Base-by-base conservation (phyloP, 2,888 invertebrate species). In the Drosophila leonis region DNA sequence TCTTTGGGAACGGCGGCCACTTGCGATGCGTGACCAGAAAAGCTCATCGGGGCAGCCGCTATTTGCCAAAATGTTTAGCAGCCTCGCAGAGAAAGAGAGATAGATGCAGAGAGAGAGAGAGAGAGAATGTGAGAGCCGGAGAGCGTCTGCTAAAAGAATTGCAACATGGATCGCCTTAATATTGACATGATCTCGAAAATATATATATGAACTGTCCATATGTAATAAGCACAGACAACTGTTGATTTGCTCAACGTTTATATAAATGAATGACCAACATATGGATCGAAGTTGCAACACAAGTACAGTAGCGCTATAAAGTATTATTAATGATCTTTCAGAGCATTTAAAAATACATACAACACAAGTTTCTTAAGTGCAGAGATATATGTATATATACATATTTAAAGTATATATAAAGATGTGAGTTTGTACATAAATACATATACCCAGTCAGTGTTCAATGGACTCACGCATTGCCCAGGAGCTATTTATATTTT, bases 321-420 rank as follows among this genome's bases (percentile, higher is more conserved):
- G 78, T 85, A 78, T 88, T 86, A 84, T 88, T 88, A 88, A 84
- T 88, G 83, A 74, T 83, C 86, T 86, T 83, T 83, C 24, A 31
- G 61, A 78, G 74, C 70, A 76, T 85, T 83, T 88, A 83, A 74
- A 83, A 88, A 84, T 83, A 82, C 68, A 80, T 65, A 70, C 61
- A 75, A 46, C 72, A 66, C 52, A 78, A 80, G 78, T 62, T 84
- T 83, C 82, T 86, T 68, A 70, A 73, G 76, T 70, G 59, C 67
- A 75, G 24, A 72, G 57, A 60, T 56, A 37, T 27, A 41, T 51
- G 54, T 57, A 64, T 37, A 59, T 24, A 65, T 41, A 62, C 12
- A 49, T 24, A 60, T 24, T 29, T 24, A 37, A 27, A 55, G 42
- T 20, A 18, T 44, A 37, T 18, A 41, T 62, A 42, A 51, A 31